Conservation (phyloP, 92 coral and sea anemone genomes). For the Paramuricea clavata region DNA sequence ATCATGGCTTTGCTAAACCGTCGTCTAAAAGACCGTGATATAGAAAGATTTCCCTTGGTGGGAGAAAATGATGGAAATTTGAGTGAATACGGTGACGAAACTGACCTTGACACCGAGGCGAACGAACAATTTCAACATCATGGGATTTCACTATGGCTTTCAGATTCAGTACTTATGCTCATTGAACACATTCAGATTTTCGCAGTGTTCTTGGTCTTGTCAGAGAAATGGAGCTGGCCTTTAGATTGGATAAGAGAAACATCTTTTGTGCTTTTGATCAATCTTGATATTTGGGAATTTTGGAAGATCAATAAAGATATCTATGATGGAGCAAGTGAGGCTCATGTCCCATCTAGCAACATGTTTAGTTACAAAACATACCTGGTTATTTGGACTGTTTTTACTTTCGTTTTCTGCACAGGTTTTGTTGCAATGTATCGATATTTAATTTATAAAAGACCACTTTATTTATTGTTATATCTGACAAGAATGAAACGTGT, state of each 20-base stretch:
- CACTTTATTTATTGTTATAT: slow-evolving; percentile 87
- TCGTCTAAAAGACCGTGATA: slow-evolving; percentile 83
- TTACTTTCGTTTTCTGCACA: slow-evolving; percentile 68
- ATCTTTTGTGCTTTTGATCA: slow-evolving; percentile 77
- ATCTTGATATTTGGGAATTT: slow-evolving; percentile 96
- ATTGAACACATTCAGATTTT: slow-evolving; percentile 97
- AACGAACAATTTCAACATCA: slow-evolving; percentile 84
- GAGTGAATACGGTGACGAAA: slow-evolving; percentile 85
- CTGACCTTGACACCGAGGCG: slow-evolving; percentile 45
- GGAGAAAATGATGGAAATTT: slow-evolving; percentile 82
- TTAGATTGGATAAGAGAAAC: slow-evolving; percentile 77
- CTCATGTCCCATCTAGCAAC: slow-evolving; percentile 70
- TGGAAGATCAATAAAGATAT: slow-evolving; percentile 75
- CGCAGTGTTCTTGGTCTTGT: slow-evolving; percentile 86
- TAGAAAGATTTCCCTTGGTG: slow-evolving; percentile 83
- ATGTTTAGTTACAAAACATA: slow-evolving; percentile 82
- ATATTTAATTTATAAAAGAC: slow-evolving; percentile 79
- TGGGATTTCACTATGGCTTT: slow-evolving; percentile 97
- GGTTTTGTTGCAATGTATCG: slow-evolving; percentile 77
- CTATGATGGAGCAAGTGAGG: slow-evolving; percentile 78
- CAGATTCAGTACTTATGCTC: slow-evolving; percentile 90
- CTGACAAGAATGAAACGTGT: slow-evolving; percentile 94
- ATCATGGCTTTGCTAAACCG: slow-evolving; percentile 97
- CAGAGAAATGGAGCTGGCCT: slow-evolving; percentile 99
- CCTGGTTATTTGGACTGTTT: slow-evolving; percentile 82